These are phyloP conservation scores for Poicephalus meyeri DNA, from an alignment of 2,113 vertebrate species.

Conservation along the genomic window DNA sequence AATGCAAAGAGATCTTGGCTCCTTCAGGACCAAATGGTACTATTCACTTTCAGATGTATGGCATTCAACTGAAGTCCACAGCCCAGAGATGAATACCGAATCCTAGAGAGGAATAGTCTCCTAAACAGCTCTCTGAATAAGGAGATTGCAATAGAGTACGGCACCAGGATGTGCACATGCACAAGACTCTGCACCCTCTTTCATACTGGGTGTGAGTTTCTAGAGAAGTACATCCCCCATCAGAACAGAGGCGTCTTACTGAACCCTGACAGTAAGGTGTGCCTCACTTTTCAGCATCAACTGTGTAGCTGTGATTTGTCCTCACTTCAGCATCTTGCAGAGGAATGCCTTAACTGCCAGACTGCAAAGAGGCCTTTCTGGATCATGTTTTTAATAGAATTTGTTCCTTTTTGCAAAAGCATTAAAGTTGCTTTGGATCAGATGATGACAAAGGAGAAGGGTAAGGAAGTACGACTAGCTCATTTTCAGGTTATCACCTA, in stretches of 20 bases:
- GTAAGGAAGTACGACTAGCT: background rate
- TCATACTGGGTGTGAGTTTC: background rate
- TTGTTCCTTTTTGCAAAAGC: background rate
- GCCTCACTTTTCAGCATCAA: background rate
- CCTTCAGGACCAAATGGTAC: background rate
- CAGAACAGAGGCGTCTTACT: background rate
- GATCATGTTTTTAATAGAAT: background rate
- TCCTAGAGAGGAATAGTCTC: background rate
- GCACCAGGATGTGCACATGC: rapidly evolving
- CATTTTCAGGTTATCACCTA: background rate
- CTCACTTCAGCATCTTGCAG: background rate
- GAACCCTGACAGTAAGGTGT: background rate
- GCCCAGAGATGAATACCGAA: no score
- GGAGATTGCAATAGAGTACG: rapidly evolving
- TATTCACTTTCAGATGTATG: background rate
- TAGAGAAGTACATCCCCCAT: background rate
- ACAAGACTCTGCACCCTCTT: background rate
- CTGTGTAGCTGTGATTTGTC: rapidly evolving
- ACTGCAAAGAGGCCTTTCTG: background rate
- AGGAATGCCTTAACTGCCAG: background rate
- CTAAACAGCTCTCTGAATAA: rapidly evolving
- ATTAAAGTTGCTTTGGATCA: background rate
- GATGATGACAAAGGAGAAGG: background rate
- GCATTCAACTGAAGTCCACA: background rate
- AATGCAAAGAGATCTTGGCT: background rate